Conservation (phyloP, 2,888 invertebrate genomes). For the Melipona beecheii region DNA sequence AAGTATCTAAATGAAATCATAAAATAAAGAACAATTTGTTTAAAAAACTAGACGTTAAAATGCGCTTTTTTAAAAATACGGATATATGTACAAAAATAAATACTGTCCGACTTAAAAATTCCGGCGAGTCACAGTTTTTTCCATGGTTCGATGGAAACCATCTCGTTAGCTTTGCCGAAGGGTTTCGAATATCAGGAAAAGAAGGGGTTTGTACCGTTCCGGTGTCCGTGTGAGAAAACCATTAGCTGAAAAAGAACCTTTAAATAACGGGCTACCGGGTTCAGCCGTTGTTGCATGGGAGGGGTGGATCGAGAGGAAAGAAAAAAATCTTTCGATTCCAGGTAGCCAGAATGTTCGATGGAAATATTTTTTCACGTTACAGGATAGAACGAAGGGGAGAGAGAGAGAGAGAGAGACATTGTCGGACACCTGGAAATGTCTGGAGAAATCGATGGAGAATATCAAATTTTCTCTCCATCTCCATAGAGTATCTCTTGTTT, state of each 20-base stretch:
- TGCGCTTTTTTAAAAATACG: no score
- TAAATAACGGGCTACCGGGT: constrained; percentile 77
- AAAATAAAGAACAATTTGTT: no score
- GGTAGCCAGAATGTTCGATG: constrained; percentile 71
- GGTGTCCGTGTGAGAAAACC: constrained; percentile 78
- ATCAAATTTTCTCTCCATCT: background rate
- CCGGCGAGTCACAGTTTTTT: constrained; percentile 34
- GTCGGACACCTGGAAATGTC: constrained; percentile 69
- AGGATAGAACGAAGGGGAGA: constrained; percentile 37
- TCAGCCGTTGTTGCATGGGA: constrained; percentile 65
- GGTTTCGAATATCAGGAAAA: constrained; percentile 70
- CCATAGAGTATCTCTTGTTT: no score
- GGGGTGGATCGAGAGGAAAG: constrained; percentile 73
- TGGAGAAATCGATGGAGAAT: constrained; percentile 44
- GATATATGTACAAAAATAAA: background rate
- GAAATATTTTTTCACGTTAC: constrained; percentile 76
- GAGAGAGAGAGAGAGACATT: constrained; percentile 37
- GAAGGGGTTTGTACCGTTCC: constrained; percentile 74
- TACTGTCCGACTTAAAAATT: background rate
- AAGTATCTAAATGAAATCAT: no score
- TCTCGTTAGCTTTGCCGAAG: constrained; percentile 43
- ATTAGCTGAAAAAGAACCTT: constrained; percentile 79
- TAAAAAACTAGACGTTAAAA: no score
- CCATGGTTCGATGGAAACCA: background rate
- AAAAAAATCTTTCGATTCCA: constrained; percentile 76